Base-by-base conservation (phyloP, 1,140 invertebrate species). In the Cydia fagiglandana region DNA sequence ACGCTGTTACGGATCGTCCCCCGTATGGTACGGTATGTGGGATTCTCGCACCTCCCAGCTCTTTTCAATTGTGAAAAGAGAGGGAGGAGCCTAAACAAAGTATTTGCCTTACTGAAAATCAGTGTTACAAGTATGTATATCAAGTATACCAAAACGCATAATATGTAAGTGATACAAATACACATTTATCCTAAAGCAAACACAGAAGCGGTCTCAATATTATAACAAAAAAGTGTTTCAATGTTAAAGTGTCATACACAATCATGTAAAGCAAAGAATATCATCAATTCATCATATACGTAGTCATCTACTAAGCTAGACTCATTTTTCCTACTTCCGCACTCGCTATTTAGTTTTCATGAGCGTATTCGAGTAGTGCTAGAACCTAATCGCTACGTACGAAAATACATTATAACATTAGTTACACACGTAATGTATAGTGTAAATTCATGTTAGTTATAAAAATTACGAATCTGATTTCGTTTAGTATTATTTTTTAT, bases 401-500 rank as follows among this genome's bases (percentile, higher is more conserved):
- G 15, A 41, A 68, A 30, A 38, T 38, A 68, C 10, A 30, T n/a
- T 61, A 20, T 20, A 41, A 41, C n/a, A 13, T 9, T 68, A 24
- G 2, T 10, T 61, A 24, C 24, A 61, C 56, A 61, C 20, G 20
- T 20, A 61, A 61, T 20, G 6, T 64, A 15, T 41, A 70, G 66
- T 24, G n/a, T 70, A 70, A 70, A 10, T 34, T 45, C 38, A 70
- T 17, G 41, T 70, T 41, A 70, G 34, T 45, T 45, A 3, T 41
- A 41, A 70, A 70, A 45, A 9, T 45, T 70, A 41, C 15, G 80
- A 83, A 78, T 80, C 41, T 79, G 81, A 83, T 79, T 80, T 79
- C 75, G 80, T 77, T 82, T 82, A 81, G 79, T 79, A 80, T 85
- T 73, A 79, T 77, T 50, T 80, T 82, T 82, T 73, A 79, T 79